Evolutionary conservation across 2,113 vertebrate genomes (phyloP), one percentile per base, ranked within the genome.

Genomic region (Mugil cephalus): DNA sequence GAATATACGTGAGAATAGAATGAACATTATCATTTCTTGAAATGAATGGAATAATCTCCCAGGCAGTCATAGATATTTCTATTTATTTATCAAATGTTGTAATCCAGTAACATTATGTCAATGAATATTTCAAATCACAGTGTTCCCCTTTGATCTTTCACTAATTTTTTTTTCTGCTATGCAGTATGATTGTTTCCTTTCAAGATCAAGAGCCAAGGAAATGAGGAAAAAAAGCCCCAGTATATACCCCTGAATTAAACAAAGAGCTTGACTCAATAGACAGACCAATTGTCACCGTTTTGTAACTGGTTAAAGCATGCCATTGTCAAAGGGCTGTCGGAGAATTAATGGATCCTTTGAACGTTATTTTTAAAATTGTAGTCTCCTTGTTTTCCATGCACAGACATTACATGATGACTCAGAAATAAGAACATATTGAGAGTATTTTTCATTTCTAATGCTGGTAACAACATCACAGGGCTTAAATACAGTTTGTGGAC

Each of bases 301-400:
- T 86, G 68, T 71, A 87, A 90, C 69, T 84, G 83, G 68, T 88
- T 76, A 86, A 91, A 60, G 70, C 80, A 65, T 42, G 58, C 55
- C 69, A 61, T 79, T 73, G 65, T 87, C 71, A 81, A 74, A 88
- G 62, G 78, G 68, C 45, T 63, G 77, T 72, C 77, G 52, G 39
- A 60, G 73, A 80, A 87, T 66, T 46, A 79, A 91, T 78, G 19
- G 59, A 61, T 69, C 67, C 77, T 87, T 80, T 87, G 67, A 87
- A 70, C 18, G 52, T 36, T 74, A 79, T 38, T 60, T 50, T 35
- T 47, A 42, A 79, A 47, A 60, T 58, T 61, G 18, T 35, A 51
- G 48, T 78, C 51, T 56, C 65, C 61, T 73, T 42, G 1, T 69
- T 80, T 63, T 73, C 30, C 50, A 24, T n/a, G 54, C 48, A 8